Percentiles rank a stretch among this genome's conserved stretches.
These are phyloP conservation scores for Lepetodrilus schrolli DNA, from an alignment of 2,888 invertebrate genomes.

Conservation along the genomic window DNA sequence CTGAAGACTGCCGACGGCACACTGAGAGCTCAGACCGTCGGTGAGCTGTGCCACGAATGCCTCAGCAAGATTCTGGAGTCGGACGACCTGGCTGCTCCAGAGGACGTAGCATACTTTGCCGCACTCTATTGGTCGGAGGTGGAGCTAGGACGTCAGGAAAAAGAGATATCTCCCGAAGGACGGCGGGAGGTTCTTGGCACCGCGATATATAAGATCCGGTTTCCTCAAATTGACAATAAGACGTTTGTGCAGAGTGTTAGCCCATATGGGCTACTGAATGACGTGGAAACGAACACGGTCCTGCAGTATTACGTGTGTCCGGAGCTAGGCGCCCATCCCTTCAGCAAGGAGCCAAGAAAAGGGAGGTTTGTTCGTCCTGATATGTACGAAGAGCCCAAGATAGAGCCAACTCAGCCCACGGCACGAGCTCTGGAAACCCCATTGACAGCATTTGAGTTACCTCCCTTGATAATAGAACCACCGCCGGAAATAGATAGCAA, in stretches of 20 bases:
- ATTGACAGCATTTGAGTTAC: background rate
- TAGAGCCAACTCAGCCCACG: background rate
- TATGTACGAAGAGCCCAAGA: background rate
- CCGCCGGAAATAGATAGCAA: background rate
- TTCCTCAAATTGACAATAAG: slow-evolving; percentile 55
- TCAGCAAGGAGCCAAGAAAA: background rate
- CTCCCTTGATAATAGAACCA: background rate
- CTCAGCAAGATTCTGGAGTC: slow-evolving; percentile 81
- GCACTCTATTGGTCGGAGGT: slow-evolving; percentile 56
- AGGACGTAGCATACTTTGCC: slow-evolving; percentile 53
- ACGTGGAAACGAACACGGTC: slow-evolving; percentile 8
- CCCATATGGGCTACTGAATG: slow-evolving; percentile 13
- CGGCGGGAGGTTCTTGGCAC: slow-evolving; percentile 52
- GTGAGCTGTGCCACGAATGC: slow-evolving; percentile 81
- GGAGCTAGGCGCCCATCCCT: slow-evolving; percentile 3
- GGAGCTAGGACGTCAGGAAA: slow-evolving; percentile 54
- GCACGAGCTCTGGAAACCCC: background rate
- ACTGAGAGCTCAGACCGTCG: slow-evolving; percentile 78
- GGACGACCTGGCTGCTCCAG: slow-evolving; percentile 81
- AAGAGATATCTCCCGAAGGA: slow-evolving; percentile 36
- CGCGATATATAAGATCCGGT: slow-evolving; percentile 55
- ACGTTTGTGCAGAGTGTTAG: slow-evolving; percentile 11
- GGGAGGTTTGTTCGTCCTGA: background rate
- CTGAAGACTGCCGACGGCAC: slow-evolving; percentile 79
- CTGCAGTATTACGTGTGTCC: slow-evolving; percentile 20